Evolutionary conservation across 2,888 invertebrate genomes (phyloP), one percentile per base, ranked within the genome.

Genomic region (Sphaerophoria taeniata): DNA sequence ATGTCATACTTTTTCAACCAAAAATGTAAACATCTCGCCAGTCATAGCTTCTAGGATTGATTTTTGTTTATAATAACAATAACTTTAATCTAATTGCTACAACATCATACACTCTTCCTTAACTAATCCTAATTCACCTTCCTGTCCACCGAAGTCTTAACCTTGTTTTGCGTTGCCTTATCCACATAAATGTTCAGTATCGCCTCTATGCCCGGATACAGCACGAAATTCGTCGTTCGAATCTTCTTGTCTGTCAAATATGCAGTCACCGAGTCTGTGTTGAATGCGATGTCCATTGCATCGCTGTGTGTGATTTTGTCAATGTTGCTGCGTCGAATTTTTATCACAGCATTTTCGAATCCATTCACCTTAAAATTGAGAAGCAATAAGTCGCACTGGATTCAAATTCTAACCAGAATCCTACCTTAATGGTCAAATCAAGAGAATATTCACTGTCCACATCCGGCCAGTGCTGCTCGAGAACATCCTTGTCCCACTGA

Each of bases 381-480:
- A 34, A 4, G 14, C 0, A 14, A 49, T 2, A 16, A 7, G 3
- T 6, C 5, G 16, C 14, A 16, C 0, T 14, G 4, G 16, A 16
- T n/a, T 34, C 9, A 5, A n/a, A n/a, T 11, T 0, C 2, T 36
- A 9, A 49, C 63, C 33, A 65, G 72, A 47, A 11, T n/a, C 14
- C 0, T 33, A 95, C 95, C 92, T 94, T 94, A 88, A 95, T 94
- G 63, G 93, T 92, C 61, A 96, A 92, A 88, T 95, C 94, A 74
- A 97, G 90, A 88, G 94, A 92, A 89, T 95, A 97, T 87, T 94
- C 91, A 83, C 93, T 91, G 92, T 97, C 96, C 67, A 96, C 94
- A 90, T 94, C 92, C 0, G 97, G 96, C 97, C 97, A 96, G 56
- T 90, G 92, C 92, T 98, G 97, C 74, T 95, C 94, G 53, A 97